Evolutionary conservation across 2,888 invertebrate species (phyloP).

Genomic region (Drosophila longiperda): DNA sequence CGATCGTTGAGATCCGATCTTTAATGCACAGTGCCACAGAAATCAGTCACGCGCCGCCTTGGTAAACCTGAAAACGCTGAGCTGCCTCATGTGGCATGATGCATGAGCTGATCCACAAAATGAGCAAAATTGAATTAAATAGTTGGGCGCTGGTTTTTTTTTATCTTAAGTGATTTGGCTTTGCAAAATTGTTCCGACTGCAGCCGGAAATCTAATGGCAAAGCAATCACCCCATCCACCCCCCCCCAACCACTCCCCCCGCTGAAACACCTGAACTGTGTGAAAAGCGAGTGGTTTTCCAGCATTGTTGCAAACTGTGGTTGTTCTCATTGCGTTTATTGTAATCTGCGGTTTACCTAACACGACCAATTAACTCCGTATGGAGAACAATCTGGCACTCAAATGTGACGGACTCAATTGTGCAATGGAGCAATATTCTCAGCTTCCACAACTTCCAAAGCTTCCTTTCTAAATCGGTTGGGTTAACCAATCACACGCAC

Average conservation of each 20-base stretch:
- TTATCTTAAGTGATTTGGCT: conserved; percentile 46
- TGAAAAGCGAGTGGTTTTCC: conserved; percentile 19
- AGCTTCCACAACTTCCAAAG: conserved; percentile 34
- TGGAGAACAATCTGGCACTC: conserved; percentile 1
- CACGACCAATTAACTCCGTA: conserved; percentile 37
- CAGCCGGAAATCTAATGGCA: conserved; percentile 40
- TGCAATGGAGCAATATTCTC: conserved; percentile 24
- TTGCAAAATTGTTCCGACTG: conserved; percentile 15
- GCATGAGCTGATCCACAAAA: conserved; percentile 5
- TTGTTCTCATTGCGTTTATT: conserved; percentile 19
- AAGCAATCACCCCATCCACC: conserved; percentile 8
- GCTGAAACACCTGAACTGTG: conserved; percentile 14
- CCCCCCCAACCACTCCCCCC: conserved; percentile 5
- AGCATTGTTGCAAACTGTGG: conserved; percentile 36
- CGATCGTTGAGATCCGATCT: conserved; percentile 41
- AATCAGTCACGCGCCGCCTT: conserved; percentile 64
- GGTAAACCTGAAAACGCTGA: conserved; percentile 35
- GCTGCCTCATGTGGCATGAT: conserved; percentile 4
- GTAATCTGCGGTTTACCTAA: conserved; percentile 56
- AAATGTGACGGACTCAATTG: conserved; percentile 25
- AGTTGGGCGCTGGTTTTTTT: conserved; percentile 36
- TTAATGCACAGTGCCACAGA: conserved; percentile 44
- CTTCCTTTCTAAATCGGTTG: conserved; percentile 71
- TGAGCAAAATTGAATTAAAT: conserved; percentile 60
- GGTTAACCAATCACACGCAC: conserved; percentile 50